Percentiles rank a stretch among this genome's conserved stretches.
These are phyloP conservation scores for Cosmia trapezina DNA, from an alignment of 2,888 invertebrate genomes.

Conservation along the genomic window DNA sequence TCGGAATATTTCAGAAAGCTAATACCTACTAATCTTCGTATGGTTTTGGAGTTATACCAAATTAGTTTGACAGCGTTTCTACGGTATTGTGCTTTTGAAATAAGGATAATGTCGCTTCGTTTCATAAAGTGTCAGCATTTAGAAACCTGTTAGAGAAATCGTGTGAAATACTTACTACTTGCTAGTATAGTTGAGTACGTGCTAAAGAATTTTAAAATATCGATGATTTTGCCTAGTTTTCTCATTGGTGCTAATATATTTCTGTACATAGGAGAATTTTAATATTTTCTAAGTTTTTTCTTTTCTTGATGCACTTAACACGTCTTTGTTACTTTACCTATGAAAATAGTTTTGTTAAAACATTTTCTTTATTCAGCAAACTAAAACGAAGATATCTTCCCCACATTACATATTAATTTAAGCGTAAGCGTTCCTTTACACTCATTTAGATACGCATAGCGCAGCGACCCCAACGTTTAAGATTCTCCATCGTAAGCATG, in stretches of 20 bases:
- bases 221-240: slow-evolving; percentile 41
- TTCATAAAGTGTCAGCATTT: slow-evolving; percentile 43
- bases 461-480: slow-evolving; percentile 67
- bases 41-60: slow-evolving; percentile 46
- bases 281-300: background rate
- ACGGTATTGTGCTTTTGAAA: slow-evolving; percentile 36
- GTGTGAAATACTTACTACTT: slow-evolving; percentile 55
- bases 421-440: slow-evolving; percentile 60
- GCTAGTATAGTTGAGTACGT: slow-evolving; percentile 11
- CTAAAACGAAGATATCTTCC: slow-evolving; percentile 44
- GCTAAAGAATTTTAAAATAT: slow-evolving; percentile 46
- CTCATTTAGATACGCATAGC: slow-evolving; percentile 57
- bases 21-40: slow-evolving; percentile 55
- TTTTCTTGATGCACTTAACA: background rate
- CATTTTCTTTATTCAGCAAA: slow-evolving; percentile 33
- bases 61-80: slow-evolving; percentile 43
- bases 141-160: slow-evolving; percentile 63
- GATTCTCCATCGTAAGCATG: slow-evolving; percentile 74
- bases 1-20: slow-evolving; percentile 44
- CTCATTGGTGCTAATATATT: slow-evolving; percentile 27
- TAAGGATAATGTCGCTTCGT: slow-evolving; percentile 40
- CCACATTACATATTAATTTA: slow-evolving; percentile 61
- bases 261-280: background rate
- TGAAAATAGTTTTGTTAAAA: slow-evolving; percentile 11
- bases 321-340: background rate